These are phyloP conservation scores for Chrysodeixis includens DNA, from an alignment of 2,888 invertebrate genomes.

Conservation along the genomic window DNA sequence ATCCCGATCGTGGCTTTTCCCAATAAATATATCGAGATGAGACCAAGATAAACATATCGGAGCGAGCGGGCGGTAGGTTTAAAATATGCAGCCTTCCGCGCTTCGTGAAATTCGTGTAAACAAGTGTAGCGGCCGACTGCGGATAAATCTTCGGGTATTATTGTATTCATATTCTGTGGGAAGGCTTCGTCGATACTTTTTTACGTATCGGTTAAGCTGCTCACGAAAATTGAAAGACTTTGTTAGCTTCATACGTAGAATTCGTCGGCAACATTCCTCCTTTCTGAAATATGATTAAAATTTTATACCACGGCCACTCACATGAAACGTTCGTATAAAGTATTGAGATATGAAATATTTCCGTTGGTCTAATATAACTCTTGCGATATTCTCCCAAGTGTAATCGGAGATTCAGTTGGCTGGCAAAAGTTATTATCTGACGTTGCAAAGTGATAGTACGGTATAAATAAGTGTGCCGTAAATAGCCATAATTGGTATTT, in stretches of 20 bases:
- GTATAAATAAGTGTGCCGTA: slow-evolving; percentile 27
- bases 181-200: slow-evolving; percentile 65
- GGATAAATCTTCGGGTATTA: slow-evolving; percentile 78
- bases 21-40: slow-evolving; percentile 87
- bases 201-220: slow-evolving; percentile 63
- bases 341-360: slow-evolving; percentile 43
- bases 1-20: slow-evolving; percentile 78
- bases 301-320: slow-evolving; percentile 37
- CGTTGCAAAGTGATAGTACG: slow-evolving; percentile 24
- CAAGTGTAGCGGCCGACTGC: slow-evolving; percentile 75
- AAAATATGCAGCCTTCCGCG: slow-evolving; percentile 84
- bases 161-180: slow-evolving; percentile 72
- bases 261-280: slow-evolving; percentile 45
- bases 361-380: slow-evolving; percentile 21
- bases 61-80: slow-evolving; percentile 77
- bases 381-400: slow-evolving; percentile 20
- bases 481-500: slow-evolving; percentile 50
- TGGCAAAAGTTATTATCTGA: slow-evolving; percentile 18
- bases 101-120: slow-evolving; percentile 83
- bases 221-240: slow-evolving; percentile 62
- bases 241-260: slow-evolving; percentile 53
- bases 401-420: slow-evolving; percentile 33
- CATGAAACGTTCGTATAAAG: slow-evolving; percentile 32
- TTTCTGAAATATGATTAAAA: slow-evolving; percentile 52
- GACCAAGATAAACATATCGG: slow-evolving; percentile 85